A percentile compares a stretch with the other conserved stretches of the same genome.
These are phyloP conservation scores for Orycteropus afer DNA, from an alignment of 2,113 vertebrate species.

Conservation along the genomic window DNA sequence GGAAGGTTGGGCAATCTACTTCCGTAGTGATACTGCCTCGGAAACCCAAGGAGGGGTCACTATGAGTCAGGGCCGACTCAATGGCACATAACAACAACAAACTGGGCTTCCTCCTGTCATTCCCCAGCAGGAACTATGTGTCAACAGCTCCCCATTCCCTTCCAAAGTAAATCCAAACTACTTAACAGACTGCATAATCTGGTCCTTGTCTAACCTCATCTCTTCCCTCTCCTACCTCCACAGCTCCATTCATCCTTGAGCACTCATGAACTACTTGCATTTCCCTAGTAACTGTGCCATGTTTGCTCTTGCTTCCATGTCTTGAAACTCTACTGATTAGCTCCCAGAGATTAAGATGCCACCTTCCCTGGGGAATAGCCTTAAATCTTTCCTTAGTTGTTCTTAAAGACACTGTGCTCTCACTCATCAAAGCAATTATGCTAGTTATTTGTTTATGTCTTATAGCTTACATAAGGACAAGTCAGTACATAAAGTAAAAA, in stretches of 20 bases:
- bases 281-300: neutral
- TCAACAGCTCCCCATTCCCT: neutral
- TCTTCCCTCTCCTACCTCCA: neutral
- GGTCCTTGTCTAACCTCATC: neutral
- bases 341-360: neutral
- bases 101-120: neutral
- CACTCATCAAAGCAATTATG: neutral
- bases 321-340: neutral
- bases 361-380: neutral
- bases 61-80: too few species aligned
- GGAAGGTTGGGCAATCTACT: too few species aligned
- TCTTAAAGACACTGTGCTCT: neutral
- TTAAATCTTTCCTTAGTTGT: neutral
- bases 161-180: neutral
- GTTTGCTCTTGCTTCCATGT: neutral
- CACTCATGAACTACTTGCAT: neutral
- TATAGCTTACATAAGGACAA: neutral
- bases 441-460: neutral
- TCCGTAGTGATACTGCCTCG: too few species aligned
- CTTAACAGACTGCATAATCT: neutral
- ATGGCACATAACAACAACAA: too few species aligned
- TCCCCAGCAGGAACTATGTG: neutral
- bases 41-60: too few species aligned
- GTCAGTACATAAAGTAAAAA: neutral
- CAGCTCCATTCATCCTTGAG: neutral